These are phyloP conservation scores for Pomatorhinus ruficollis DNA, from an alignment of 2,113 vertebrate species.

Conservation along the genomic window DNA sequence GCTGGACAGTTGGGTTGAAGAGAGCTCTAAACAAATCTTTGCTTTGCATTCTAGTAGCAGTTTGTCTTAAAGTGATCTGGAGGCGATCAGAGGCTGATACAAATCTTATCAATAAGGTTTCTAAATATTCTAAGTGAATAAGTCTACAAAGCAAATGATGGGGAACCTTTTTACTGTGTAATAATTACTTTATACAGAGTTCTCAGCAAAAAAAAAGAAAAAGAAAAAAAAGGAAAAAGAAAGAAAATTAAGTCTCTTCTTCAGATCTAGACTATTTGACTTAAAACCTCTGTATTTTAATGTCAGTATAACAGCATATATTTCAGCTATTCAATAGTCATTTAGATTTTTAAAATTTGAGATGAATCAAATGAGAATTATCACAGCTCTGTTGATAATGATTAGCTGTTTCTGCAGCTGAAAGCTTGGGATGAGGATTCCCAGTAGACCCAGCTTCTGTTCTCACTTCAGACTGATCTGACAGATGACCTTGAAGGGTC, in stretches of 20 bases:
- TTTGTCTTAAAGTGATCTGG: not conserved
- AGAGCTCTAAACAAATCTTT: slow-evolving; percentile 2
- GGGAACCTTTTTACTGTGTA: not conserved
- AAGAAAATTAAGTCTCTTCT: not conserved
- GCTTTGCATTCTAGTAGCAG: not conserved
- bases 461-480: not conserved
- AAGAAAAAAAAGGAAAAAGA: not conserved
- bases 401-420: not conserved
- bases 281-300: not conserved
- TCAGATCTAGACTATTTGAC: not conserved
- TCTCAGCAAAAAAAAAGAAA: not conserved
- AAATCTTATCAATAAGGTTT: not conserved
- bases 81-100: not conserved
- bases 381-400: not conserved
- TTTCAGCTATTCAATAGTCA: not conserved
- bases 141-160: not conserved
- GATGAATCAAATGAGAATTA: not conserved
- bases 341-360: not conserved
- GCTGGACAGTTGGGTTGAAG: not conserved
- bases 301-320: not conserved
- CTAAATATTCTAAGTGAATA: not conserved
- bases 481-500: not conserved
- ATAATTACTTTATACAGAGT: not conserved
- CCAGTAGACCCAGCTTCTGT: not conserved
- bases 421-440: not conserved